These are phyloP conservation scores for Propsilocerus akamusi DNA, from an alignment of 1,140 invertebrate species.

Conservation along the genomic window DNA sequence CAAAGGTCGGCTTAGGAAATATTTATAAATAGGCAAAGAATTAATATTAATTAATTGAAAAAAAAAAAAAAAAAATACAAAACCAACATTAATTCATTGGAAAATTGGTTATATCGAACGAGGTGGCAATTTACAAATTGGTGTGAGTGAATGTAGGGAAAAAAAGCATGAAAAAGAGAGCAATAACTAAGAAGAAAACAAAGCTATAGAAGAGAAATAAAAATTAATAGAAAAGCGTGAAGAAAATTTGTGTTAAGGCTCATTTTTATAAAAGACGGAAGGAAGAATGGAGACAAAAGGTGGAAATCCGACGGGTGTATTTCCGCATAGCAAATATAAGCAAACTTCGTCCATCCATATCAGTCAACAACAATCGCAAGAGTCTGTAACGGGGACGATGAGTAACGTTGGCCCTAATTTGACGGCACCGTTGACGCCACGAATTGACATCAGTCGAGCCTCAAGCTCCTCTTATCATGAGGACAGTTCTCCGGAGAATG, in stretches of 20 bases:
- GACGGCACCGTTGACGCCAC: constrained; percentile 51
- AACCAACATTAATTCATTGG: no score
- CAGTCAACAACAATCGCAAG: constrained; percentile 1
- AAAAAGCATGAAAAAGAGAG: background rate
- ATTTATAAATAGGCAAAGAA: no score
- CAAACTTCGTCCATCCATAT: constrained; percentile 1
- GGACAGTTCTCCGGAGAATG: constrained; percentile 48
- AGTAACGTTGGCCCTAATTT: constrained; percentile 13
- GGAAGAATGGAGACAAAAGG: background rate
- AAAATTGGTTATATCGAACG: no score
- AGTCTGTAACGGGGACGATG: background rate
- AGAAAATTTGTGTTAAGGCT: background rate
- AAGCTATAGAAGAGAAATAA: background rate
- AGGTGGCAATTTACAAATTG: no score
- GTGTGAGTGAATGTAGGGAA: no score
- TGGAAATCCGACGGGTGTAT: background rate
- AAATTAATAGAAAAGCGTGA: background rate
- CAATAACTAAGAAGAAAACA: background rate
- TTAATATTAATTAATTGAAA: no score
- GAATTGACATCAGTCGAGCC: constrained; percentile 71
- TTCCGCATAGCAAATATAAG: background rate
- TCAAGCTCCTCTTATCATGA: constrained; percentile 69
- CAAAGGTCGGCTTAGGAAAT: no score
- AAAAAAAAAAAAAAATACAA: no score
- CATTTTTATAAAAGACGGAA: background rate